These are phyloP conservation scores for Ceramica pisi DNA, from an alignment of 2,888 invertebrate genomes.

Conservation along the genomic window DNA sequence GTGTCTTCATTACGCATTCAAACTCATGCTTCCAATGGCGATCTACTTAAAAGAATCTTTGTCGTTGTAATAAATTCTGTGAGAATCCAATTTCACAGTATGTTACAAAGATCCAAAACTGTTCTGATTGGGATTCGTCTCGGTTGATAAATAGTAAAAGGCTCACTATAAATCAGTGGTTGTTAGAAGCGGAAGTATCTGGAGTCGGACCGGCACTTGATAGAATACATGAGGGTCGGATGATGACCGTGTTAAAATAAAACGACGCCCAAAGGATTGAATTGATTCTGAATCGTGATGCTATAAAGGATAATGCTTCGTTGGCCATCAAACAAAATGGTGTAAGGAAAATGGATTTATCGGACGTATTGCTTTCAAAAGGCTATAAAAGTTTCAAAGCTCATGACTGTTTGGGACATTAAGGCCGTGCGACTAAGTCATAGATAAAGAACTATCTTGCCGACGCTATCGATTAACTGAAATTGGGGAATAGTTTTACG, in stretches of 20 bases:
- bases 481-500: slow-evolving; percentile 4
- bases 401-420: slow-evolving; percentile 49
- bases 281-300: slow-evolving; percentile 47
- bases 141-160: slow-evolving; percentile 77
- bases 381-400: slow-evolving; percentile 56
- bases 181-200: slow-evolving; percentile 76
- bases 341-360: slow-evolving; percentile 50
- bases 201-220: slow-evolving; percentile 65
- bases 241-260: slow-evolving; percentile 54
- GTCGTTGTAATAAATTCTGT: slow-evolving; percentile 57
- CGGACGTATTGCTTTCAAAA: slow-evolving; percentile 48
- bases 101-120: slow-evolving; percentile 69
- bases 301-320: slow-evolving; percentile 51
- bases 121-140: slow-evolving; percentile 80
- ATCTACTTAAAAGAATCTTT: slow-evolving; percentile 54
- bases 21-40: slow-evolving; percentile 59
- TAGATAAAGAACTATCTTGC: slow-evolving; percentile 26
- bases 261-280: slow-evolving; percentile 47
- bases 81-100: slow-evolving; percentile 69
- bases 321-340: slow-evolving; percentile 41
- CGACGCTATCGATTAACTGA: slow-evolving; percentile 9
- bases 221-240: slow-evolving; percentile 58
- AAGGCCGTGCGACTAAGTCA: slow-evolving; percentile 25
- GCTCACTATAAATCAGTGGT: slow-evolving; percentile 78
- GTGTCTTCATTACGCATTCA: slow-evolving; percentile 71